phyloP scores from a whole-genome alignment of 2,797 vertebrate genomes.

The Eurystomus glaucurus region DNA sequence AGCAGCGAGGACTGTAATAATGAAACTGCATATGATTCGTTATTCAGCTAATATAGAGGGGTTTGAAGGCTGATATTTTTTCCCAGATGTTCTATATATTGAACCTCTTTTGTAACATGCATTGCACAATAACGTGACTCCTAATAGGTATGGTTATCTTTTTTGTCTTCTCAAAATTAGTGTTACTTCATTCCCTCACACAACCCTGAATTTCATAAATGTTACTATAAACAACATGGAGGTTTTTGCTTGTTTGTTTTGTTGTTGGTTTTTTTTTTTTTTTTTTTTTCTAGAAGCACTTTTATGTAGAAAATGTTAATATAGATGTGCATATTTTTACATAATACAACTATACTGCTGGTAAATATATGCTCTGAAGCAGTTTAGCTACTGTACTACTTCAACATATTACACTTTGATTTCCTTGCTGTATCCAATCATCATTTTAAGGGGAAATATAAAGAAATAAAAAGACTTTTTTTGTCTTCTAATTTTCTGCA shows the following conservation, averaged over 20 bases:
- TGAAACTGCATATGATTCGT: not conserved
- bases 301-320: conserved; percentile 45
- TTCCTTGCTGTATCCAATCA: conserved; percentile 20
- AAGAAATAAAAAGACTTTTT: not conserved
- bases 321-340: conserved; percentile 65
- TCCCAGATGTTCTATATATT: not conserved
- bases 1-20: not conserved
- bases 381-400: not conserved
- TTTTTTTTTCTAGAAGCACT: conserved; percentile 29
- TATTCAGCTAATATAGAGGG: not conserved
- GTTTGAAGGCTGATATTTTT: conserved; percentile 16
- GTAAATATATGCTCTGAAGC: conserved; percentile 29
- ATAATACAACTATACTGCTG: conserved; percentile 32
- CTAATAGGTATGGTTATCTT: not conserved
- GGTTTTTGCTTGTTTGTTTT: not conserved
- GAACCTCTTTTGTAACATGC: not conserved
- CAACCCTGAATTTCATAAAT: conserved; percentile 33
- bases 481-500: not conserved
- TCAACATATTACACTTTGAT: not conserved
- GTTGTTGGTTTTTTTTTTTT: not conserved
- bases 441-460: not conserved
- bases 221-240: conserved; percentile 25
- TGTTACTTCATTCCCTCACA: not conserved
- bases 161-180: conserved; percentile 38
- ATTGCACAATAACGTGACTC: not conserved